Base-by-base conservation (phyloP, 2,113 vertebrate species). In the Hypanus sabinus region DNA sequence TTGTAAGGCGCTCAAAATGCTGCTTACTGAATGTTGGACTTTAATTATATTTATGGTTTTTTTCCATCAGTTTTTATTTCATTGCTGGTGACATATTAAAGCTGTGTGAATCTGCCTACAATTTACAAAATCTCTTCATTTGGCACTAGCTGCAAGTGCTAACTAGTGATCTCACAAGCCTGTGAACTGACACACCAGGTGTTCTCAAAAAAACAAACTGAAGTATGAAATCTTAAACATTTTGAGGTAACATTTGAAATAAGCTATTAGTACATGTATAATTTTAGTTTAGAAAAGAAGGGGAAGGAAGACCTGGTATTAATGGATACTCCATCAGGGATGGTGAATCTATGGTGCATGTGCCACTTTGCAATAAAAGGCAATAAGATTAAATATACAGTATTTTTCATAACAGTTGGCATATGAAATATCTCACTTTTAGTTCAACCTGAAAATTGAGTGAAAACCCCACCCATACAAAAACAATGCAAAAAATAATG, bases 391-490 rank as follows among this genome's bases (percentile, higher is more conserved):
- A 71, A 93, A 93, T 90, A 38, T 68, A 46, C 46, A 46, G 4
- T 46, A 73, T 93, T 93, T 93, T 73, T 93, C 70, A 75, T 73
- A 55, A 73, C 91, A 73, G 68, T 73, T 90, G 85, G 38, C 70
- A 30, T 73, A 93, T 93, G 73, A 93, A 73, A 73, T 46, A 55
- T 73, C 70, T 55, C 24, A 38, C 46, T 30, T 27, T 5, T 73
- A 93, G 22, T 30, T 93, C 18, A 93, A 46, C 68, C 91, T 55
- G 27, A 38, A 73, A 93, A 18, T 46, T 36, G 46, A 38, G 36
- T 70, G 73, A 30, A 70, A 46, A 46, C 46, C 46, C 46, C 46
- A 46, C 46, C 46, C 46, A 46, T 46, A 46, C 46, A 46, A 46
- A 46, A 46, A 46, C 46, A 46, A 46, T 46, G 46, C 46, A 46